These are phyloP conservation scores for Nothura maculosa DNA, from an alignment of 2,797 vertebrate genomes.

Conservation along the genomic window DNA sequence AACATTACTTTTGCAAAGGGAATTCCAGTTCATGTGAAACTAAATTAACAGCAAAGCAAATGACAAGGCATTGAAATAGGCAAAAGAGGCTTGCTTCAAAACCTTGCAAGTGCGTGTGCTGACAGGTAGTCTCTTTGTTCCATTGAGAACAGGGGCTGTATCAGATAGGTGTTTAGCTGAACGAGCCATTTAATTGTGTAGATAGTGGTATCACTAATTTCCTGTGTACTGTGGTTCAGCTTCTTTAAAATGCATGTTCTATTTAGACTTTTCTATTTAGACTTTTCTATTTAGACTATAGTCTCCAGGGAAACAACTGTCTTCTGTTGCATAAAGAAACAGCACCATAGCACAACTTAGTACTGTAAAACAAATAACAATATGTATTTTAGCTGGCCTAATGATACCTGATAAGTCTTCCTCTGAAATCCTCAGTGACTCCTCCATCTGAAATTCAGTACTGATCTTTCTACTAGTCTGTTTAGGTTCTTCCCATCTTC, in stretches of 20 bases:
- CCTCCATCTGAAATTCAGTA: not conserved
- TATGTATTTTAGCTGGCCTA: not conserved
- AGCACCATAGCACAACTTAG: not conserved
- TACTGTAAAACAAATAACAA: not conserved
- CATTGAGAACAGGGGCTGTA: not conserved
- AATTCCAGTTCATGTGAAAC: not conserved
- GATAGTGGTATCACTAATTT: not conserved
- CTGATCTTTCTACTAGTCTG: not conserved
- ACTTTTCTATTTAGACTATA: not conserved
- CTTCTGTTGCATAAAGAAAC: not conserved
- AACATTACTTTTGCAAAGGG: not conserved
- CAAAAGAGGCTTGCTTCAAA: not conserved
- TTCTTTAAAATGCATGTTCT: not conserved
- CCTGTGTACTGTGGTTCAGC: not conserved
- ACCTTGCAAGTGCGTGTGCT: not conserved
- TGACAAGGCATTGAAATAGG: not conserved
- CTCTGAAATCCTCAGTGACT: not conserved
- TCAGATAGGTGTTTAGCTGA: rapidly evolving
- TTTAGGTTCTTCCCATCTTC: not conserved
- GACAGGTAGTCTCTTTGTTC: not conserved
- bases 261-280: not conserved
- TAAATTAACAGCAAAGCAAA: not conserved
- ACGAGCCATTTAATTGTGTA: not conserved
- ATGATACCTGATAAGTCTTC: not conserved
- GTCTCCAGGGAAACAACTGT: not conserved